Conservation (phyloP, 2,113 vertebrate species). For the Alouatta palliata region DNA sequence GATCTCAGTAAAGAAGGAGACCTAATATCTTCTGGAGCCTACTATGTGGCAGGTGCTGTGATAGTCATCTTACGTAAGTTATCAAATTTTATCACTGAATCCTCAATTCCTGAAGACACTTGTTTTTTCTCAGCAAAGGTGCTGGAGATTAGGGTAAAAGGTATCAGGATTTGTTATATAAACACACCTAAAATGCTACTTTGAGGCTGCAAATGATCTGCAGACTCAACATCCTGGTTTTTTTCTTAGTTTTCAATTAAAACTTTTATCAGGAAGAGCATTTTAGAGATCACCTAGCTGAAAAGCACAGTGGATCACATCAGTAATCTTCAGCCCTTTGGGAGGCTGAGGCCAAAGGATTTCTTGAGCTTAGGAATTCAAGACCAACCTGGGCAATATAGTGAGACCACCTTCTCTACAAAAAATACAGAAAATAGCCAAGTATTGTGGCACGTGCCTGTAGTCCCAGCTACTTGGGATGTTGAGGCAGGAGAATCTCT, state of each 20-base stretch:
- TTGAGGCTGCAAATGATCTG: neutral
- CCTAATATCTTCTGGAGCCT: neutral
- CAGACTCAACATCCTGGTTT: neutral
- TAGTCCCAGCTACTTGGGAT: too few relatives aligned
- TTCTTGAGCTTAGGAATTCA: too few relatives aligned
- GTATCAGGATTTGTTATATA: neutral
- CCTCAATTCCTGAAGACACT: neutral
- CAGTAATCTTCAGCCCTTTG: too few relatives aligned
- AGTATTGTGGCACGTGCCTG: too few relatives aligned
- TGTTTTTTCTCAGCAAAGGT: neutral
- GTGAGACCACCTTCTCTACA: too few relatives aligned
- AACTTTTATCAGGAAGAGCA: neutral
- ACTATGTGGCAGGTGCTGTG: neutral
- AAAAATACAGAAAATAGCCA: too few relatives aligned
- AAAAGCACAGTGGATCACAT: too few relatives aligned
- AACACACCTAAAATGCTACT: conserved; percentile 29
- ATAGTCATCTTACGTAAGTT: neutral
- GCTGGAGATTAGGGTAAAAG: neutral
- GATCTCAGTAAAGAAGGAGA: neutral
- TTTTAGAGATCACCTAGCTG: neutral
- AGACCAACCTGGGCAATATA: too few relatives aligned
- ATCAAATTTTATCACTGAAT: neutral
- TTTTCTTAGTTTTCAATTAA: conserved; percentile 15
- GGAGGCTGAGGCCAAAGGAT: too few relatives aligned
- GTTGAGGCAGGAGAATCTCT: too few relatives aligned